Evolutionary conservation across 1,140 invertebrate species (phyloP), one percentile per base, ranked within the genome.

Genomic region (Parapsyche elsis): DNA sequence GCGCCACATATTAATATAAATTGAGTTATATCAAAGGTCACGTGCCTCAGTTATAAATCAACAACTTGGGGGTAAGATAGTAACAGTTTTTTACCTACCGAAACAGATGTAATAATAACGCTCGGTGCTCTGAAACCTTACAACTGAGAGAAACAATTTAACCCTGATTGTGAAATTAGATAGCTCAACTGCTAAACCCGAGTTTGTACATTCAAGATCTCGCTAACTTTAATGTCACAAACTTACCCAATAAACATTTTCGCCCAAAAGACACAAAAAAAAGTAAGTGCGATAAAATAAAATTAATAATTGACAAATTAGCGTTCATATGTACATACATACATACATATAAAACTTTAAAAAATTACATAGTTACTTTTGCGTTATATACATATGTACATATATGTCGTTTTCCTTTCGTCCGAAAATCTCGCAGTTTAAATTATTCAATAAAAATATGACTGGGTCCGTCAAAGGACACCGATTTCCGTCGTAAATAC

Each of bases 141-240:
- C 61, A 77, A 64, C 75, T 67, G n/a, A 23, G 57, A 44, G 75
- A 64, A 77, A 77, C 75, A 64, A 77, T 77, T 77, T 77, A 77
- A 59, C 75, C 75, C 57, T 45, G 75, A 77, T 77, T 26, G 53
- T 44, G 57, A 61, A 77, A 12, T 77, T 30, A 77, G 75, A 77
- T 77, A 77, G 19, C 24, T 67, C 24, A 12, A 12, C 64, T 21
- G 24, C 12, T 19, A 23, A 23, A 67, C 21, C 64, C 64, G 24
- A 67, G 64, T 67, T 67, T 67, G 64, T 30, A 30, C 24, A 67
- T 67, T 67, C 64, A 30, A 67, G 64, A 67, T 67, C 26, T 67
- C 64, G 64, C 64, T 30, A 67, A 67, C 64, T 67, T 67, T 67
- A 30, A 67, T 23, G 24, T 67, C 64, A 30, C 24, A 67, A 67